Conservation (phyloP, 2,888 invertebrate species). For the Hyalella azteca region DNA sequence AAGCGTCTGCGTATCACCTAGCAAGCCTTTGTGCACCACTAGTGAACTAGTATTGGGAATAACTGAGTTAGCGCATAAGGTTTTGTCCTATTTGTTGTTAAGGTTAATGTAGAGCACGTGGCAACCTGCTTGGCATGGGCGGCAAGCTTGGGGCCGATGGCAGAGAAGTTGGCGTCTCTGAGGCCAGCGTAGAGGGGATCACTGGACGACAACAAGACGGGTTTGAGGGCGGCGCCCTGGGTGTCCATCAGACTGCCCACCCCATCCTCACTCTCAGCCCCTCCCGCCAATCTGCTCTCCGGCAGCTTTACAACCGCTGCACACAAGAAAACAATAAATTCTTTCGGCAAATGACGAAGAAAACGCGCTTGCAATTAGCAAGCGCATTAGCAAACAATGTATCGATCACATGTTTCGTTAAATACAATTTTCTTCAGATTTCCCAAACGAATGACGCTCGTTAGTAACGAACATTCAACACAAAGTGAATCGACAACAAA, state of each 20-base stretch:
- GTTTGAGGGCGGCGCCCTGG: constrained; percentile 71
- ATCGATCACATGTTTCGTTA: no score
- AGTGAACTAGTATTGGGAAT: no score
- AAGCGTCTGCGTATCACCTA: no score
- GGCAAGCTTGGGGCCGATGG: constrained; percentile 83
- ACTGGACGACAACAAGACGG: constrained; percentile 83
- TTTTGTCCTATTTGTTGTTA: no score
- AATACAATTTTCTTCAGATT: no score
- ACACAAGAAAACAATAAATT: neutral
- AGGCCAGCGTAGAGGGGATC: constrained; percentile 89
- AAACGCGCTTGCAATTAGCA: neutral
- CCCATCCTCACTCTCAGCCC: neutral
- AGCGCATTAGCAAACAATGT: neutral
- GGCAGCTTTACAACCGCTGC: constrained; percentile 19
- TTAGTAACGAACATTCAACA: no score
- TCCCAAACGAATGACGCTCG: no score
- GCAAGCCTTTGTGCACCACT: no score
- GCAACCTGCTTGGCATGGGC: constrained; percentile 82
- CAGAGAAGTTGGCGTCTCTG: constrained; percentile 90
- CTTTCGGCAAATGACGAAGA: neutral
- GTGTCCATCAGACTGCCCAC: neutral
- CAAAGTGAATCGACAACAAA: no score
- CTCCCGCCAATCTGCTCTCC: neutral
- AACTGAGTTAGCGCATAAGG: no score
- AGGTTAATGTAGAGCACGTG: no score